Evolutionary conservation across 2,113 vertebrate genomes (phyloP), one percentile per base, ranked within the genome.

Genomic region (Labrus mixtus): DNA sequence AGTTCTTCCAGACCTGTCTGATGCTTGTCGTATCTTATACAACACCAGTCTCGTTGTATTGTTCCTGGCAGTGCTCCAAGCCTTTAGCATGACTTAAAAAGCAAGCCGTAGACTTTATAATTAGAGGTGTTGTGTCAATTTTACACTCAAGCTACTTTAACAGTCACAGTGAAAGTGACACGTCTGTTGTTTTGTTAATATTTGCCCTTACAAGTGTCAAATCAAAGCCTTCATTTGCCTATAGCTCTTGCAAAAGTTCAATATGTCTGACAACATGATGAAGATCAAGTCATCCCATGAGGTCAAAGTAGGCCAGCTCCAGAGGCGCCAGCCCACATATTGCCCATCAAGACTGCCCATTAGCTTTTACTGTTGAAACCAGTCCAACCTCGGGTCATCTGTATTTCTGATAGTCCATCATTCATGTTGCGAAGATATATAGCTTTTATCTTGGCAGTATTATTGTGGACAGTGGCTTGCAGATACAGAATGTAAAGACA

Each of bases 211-310:
- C 25, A 64, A 4, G 46, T 37, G 33, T 70, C 41, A 46, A n/a
- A 72, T 41, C 15, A 25, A 46, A 12, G n/a, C 19, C 11, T 64
- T 50, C 43, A 16, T 64, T 51, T 73, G 45, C 15, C 50, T 43
- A 37, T 45, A 29, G 54, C 20, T 25, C 22, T 8, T 4, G 1
- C 25, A 61, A 45, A 46, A 33, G 60, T 53, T 10, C 2, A 9
- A 19, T 22, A 8, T 62, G 37, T 62, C 50, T 70, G 61, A 68
- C 80, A 85, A 39, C 46, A 76, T 68, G 59, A 70, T 79, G 56
- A 70, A 80, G 19, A 17, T 45, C 12, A 74, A 72, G 53, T 68
- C 33, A 48, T 77, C 69, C 65, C 20, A 60, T 33, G 7, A 0
- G 7, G 22, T 78, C 46, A 48, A 36, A 65, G 39, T 33, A 57